Conservation (phyloP, 1,140 invertebrate species). For the Drosophila rhopaloa region DNA sequence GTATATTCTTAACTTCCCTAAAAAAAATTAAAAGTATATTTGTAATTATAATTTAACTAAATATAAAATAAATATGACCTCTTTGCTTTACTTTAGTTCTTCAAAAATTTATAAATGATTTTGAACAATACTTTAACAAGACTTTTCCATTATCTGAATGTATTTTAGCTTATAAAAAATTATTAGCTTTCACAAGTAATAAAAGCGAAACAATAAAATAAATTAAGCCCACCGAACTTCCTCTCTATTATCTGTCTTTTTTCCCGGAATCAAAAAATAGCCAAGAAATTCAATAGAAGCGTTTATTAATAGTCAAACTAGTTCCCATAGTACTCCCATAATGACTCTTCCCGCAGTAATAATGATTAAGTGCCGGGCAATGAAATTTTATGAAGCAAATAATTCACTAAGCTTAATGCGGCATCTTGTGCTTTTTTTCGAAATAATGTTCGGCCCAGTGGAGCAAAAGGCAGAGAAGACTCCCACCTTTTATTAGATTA, state of each 20-base stretch:
- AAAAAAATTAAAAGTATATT: no score
- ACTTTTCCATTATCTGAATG: no score
- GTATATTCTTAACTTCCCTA: no score
- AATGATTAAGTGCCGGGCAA: conserved; percentile 57
- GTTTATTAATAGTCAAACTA: conserved; percentile 49
- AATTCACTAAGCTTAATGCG: conserved; percentile 52
- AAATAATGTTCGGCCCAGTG: conserved; percentile 9
- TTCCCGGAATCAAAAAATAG: conserved; percentile 28
- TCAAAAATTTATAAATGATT: no score
- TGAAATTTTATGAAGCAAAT: conserved; percentile 59
- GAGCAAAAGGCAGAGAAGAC: conserved; percentile 36
- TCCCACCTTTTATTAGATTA: conserved; percentile 82
- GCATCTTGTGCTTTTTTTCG: conserved; percentile 14
- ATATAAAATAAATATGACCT: no score
- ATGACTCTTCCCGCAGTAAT: conserved; percentile 36
- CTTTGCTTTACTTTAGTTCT: no score
- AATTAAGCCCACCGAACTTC: conserved; percentile 15
- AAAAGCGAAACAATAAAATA: conserved; percentile 2
- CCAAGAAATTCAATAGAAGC: conserved; percentile 36
- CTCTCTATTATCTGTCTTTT: conserved; percentile 2
- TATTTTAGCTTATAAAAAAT: neutral
- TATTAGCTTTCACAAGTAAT: neutral
- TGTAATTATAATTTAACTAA: no score
- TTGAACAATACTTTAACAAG: no score
- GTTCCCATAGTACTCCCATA: conserved; percentile 29